These are phyloP conservation scores for Menura novaehollandiae DNA, from an alignment of 2,113 vertebrate species.

Conservation along the genomic window DNA sequence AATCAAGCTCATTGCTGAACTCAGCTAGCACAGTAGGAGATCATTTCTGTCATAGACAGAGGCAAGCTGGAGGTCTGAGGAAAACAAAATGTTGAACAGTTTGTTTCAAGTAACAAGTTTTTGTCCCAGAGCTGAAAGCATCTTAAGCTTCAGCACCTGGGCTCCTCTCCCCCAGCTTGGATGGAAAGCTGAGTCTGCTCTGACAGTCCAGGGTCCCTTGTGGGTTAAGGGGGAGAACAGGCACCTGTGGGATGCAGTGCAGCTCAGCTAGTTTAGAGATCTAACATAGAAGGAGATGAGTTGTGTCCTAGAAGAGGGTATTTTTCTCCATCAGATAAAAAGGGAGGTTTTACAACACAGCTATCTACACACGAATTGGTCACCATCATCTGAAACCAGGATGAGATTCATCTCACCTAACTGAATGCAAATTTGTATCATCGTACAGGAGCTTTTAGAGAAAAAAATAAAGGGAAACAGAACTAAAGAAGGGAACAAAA, in stretches of 20 bases:
- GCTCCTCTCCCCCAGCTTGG: not conserved
- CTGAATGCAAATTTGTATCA: not conserved
- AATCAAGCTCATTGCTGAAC: not conserved
- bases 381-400: not conserved
- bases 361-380: not conserved
- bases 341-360: not conserved
- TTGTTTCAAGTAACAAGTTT: not conserved
- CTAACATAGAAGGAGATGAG: not conserved
- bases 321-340: not conserved
- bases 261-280: not conserved
- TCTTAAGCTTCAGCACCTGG: not conserved
- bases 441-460: not conserved
- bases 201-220: not conserved
- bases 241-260: not conserved
- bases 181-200: not conserved
- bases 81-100: not conserved
- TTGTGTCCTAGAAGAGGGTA: fast-evolving
- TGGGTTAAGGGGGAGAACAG: not conserved
- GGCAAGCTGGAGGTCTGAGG: not conserved
- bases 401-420: not conserved
- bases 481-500: not conserved
- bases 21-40: not conserved
- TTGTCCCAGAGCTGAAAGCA: not conserved
- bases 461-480: not conserved
- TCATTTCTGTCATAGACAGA: not conserved